Evolutionary conservation across 2,797 vertebrate genomes (phyloP).

Genomic region (Prunella strophiata): DNA sequence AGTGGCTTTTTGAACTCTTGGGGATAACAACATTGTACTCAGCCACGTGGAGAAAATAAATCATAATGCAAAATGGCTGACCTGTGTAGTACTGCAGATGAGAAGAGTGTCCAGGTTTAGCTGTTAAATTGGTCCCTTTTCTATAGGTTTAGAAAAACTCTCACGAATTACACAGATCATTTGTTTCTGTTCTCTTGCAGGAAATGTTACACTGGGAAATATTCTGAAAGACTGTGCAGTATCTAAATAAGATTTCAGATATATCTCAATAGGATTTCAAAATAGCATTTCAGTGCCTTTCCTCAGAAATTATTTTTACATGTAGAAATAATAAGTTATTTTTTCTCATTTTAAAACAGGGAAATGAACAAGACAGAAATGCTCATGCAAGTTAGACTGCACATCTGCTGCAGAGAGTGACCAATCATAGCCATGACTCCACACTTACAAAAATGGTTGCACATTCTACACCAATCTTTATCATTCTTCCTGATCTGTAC

Average conservation of each 20-base stretch:
- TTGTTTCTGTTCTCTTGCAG: background rate
- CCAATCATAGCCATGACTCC: background rate
- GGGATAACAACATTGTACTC: background rate
- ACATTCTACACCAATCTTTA: background rate
- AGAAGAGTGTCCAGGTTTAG: background rate
- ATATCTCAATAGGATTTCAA: background rate
- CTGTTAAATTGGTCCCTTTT: background rate
- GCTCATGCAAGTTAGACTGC: background rate
- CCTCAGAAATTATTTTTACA: background rate
- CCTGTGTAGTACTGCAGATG: background rate
- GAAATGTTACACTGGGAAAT: background rate
- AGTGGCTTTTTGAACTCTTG: background rate
- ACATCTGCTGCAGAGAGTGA: background rate
- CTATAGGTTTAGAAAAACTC: background rate
- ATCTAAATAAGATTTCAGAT: background rate
- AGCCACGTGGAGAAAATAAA: background rate
- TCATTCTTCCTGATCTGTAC: background rate
- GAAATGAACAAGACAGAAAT: background rate
- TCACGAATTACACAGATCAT: background rate
- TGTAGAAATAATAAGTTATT: background rate
- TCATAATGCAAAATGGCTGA: background rate
- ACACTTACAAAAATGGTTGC: accelerated
- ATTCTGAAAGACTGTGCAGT: background rate
- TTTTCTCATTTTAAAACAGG: background rate
- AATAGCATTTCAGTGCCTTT: background rate